Base-by-base conservation (phyloP, 37 sponge, comb jelly and placozoan genomes). In the Crambe crambe region DNA sequence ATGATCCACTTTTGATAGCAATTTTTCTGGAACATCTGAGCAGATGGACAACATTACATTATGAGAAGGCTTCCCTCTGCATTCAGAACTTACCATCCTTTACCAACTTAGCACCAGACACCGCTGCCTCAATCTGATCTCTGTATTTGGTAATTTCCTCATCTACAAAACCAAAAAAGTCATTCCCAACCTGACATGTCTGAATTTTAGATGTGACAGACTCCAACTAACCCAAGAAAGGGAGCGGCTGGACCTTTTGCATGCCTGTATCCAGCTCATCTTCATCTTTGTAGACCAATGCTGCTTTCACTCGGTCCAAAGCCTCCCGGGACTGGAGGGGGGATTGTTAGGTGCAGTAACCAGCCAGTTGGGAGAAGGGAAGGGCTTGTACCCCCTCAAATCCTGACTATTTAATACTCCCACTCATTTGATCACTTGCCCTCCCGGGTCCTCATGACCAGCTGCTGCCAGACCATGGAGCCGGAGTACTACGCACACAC, bases 201-300 rank as follows among this genome's bases (percentile, higher is more conserved):
- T n/a, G n/a, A n/a, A n/a, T n/a, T n/a, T n/a, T n/a, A n/a, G n/a
- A n/a, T n/a, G 30, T 18, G 6, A 29, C 27, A n/a, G 5, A 8
- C 31, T 18, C 3, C 35, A 31, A 56, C 57, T 56, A 35, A 86
- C 86, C 86, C 51, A 86, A 74, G 58, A 73, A 66, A 2, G 44
- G 65, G 31, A 79, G 80, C 9, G 80, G 86, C 31, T 79, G 80
- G 20, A 86, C 86, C 34, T 79, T 79, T 65, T 65, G 80, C 66
- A 79, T 67, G 0, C 80, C 73, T 17, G 72, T 56, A 8, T 86
- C 80, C 54, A 86, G 63, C 41, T 42, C 68, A 35, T 86, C 80
- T 32, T 65, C 68, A 51, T 78, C 74, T 18, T 43, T 65, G 75
- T 79, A 86, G 41, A 57, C 54, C 0, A 86, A 73, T 37, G 3